phyloP scores from a whole-genome alignment of 2,113 vertebrate species.

The Coregonus clupeaformis region DNA sequence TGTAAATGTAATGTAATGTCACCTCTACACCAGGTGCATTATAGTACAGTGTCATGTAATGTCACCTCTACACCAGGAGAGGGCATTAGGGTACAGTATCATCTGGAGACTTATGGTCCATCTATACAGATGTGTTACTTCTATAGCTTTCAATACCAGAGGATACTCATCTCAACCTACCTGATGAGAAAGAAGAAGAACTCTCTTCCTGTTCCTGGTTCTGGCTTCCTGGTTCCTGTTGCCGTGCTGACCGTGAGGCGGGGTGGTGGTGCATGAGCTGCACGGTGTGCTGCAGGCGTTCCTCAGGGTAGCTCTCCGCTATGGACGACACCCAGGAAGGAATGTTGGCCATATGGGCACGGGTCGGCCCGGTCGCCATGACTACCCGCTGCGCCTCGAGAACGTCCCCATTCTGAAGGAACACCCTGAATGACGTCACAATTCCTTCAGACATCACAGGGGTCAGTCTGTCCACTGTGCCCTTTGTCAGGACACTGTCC shows the following conservation, averaged over 20 bases:
- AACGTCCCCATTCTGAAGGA: conserved; percentile 57
- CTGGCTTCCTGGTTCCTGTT: neutral
- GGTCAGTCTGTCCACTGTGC: conserved; percentile 68
- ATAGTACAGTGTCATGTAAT: too few relatives aligned
- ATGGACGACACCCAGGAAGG: conserved; percentile 70
- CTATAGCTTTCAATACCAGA: neutral
- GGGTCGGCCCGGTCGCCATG: conserved; percentile 74
- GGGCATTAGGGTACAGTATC: neutral
- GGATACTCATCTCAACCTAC: conserved; percentile 34
- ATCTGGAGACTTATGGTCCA: neutral
- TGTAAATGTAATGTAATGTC: too few relatives aligned
- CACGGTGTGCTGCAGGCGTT: conserved; percentile 71
- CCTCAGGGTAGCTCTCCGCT: conserved; percentile 70
- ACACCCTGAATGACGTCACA: conserved; percentile 66
- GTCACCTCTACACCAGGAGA: neutral
- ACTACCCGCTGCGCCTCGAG: conserved; percentile 62
- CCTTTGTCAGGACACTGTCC: conserved; percentile 64
- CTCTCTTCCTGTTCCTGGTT: neutral
- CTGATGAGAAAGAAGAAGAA: neutral
- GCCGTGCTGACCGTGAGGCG: conserved; percentile 28
- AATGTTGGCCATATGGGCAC: conserved; percentile 76
- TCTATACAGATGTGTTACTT: neutral
- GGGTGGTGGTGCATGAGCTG: conserved; percentile 69
- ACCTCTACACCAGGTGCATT: too few relatives aligned
- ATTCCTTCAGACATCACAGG: conserved; percentile 45